Evolutionary conservation across 2,113 vertebrate genomes (phyloP).

Genomic region (Tetraodon nigroviridis): DNA sequence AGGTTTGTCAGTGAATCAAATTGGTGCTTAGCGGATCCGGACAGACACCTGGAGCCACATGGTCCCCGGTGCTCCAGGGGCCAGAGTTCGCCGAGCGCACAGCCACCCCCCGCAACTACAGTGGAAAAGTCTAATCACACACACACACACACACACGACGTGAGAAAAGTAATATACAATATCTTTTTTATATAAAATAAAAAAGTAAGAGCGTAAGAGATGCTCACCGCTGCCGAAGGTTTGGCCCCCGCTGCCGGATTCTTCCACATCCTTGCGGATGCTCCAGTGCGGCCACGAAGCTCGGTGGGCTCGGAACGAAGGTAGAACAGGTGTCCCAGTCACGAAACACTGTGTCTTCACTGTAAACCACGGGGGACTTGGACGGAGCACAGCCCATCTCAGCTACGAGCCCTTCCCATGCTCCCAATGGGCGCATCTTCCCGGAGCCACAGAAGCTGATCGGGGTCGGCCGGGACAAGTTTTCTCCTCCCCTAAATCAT

Average conservation of each 20-base stretch:
- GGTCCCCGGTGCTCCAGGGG: slow-evolving; percentile 31
- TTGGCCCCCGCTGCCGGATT: slow-evolving; percentile 46
- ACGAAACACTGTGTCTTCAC: slow-evolving; percentile 52
- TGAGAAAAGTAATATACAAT: too few relatives aligned
- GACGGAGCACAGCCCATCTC: slow-evolving; percentile 76
- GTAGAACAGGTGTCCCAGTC: slow-evolving; percentile 77
- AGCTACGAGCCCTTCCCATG: not conserved
- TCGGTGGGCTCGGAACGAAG: slow-evolving; percentile 63
- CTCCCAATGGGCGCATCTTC: not conserved
- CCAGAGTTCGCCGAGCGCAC: slow-evolving; percentile 44
- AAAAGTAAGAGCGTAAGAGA: too few relatives aligned
- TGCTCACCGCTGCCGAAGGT: slow-evolving; percentile 68
- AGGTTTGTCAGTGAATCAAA: slow-evolving; percentile 4
- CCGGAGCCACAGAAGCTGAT: slow-evolving; percentile 1
- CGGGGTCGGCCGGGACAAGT: slow-evolving; percentile 1
- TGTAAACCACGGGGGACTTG: slow-evolving; percentile 63
- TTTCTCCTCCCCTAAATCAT: slow-evolving; percentile 19
- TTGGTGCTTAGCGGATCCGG: slow-evolving; percentile 7
- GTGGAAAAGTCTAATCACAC: too few relatives aligned
- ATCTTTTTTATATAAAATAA: too few relatives aligned
- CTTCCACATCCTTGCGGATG: slow-evolving; percentile 49
- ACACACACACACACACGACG: too few relatives aligned
- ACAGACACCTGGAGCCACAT: slow-evolving; percentile 2
- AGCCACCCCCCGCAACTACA: slow-evolving; percentile 12
- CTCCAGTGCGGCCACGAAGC: slow-evolving; percentile 66